Evolutionary conservation across 2,888 invertebrate genomes (phyloP).

Genomic region (Mystacides longicornis): DNA sequence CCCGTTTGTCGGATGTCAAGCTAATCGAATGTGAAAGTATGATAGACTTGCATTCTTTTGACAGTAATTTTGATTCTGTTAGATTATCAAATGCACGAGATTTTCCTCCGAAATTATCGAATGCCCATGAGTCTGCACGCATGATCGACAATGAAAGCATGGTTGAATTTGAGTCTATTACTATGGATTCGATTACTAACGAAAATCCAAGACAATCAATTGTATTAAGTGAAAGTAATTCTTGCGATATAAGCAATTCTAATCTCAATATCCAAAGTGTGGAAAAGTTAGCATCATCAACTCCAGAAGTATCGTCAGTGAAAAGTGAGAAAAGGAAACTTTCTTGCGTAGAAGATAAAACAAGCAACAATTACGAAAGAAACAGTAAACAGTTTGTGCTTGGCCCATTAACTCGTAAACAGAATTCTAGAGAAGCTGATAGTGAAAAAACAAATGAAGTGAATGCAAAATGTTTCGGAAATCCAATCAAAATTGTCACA

Average conservation of each 20-base stretch:
- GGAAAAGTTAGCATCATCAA: conserved; percentile 3
- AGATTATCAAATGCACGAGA: background rate
- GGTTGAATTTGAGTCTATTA: conserved; percentile 16
- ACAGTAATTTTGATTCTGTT: background rate
- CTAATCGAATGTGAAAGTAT: conserved; percentile 22
- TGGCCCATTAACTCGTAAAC: conserved; percentile 20
- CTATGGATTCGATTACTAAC: conserved; percentile 8
- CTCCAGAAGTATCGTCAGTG: conserved; percentile 1
- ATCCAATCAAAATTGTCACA: background rate
- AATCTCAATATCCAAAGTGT: background rate
- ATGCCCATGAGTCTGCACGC: background rate
- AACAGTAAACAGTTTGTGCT: conserved; percentile 17
- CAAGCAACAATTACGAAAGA: background rate
- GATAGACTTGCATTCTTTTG: conserved; percentile 14
- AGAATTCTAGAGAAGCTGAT: conserved; percentile 12
- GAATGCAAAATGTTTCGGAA: conserved; percentile 3
- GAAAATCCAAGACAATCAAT: conserved; percentile 11
- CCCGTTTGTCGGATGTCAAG: conserved; percentile 6
- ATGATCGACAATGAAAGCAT: conserved; percentile 17
- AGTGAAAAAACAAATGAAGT: background rate
- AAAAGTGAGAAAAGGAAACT: background rate
- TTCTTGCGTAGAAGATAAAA: background rate
- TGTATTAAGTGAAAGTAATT: conserved; percentile 6
- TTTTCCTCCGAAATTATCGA: background rate
- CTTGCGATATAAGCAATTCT: conserved; percentile 11